Percentiles rank a stretch among this genome's conserved stretches.
Conservation (phyloP, 2,888 invertebrate species). For the Lamproptera curius region DNA sequence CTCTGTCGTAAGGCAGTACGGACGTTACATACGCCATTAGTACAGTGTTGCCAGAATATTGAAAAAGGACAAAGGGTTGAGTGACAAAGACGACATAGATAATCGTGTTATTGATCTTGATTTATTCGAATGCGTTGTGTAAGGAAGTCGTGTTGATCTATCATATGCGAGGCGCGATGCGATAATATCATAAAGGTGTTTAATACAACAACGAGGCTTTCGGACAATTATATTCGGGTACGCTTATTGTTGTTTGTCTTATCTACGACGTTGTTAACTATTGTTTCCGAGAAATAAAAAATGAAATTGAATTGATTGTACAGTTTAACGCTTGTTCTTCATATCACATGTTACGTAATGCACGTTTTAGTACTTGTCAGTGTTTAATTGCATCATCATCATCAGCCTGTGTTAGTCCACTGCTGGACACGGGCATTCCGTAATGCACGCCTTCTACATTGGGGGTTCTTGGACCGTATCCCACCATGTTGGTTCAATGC, state of each 20-base stretch:
- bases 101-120: conserved; percentile 54
- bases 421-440: too few species aligned
- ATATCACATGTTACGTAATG: too few species aligned
- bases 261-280: too few species aligned
- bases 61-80: conserved; percentile 47
- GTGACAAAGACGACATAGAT: conserved; percentile 55
- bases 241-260: conserved; percentile 26
- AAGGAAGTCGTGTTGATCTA: conserved; percentile 50
- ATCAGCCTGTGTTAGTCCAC: too few species aligned
- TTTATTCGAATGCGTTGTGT: conserved; percentile 53
- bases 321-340: too few species aligned
- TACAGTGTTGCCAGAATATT: conserved; percentile 42
- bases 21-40: conserved; percentile 44
- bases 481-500: too few species aligned
- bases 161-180: conserved; percentile 39
- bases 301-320: too few species aligned
- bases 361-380: too few species aligned
- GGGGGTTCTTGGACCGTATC: too few species aligned
- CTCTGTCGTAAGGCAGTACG: conserved; percentile 47
- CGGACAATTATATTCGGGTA: conserved; percentile 6
- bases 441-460: too few species aligned
- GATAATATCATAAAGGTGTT: conserved; percentile 48
- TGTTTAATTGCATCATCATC: too few species aligned
- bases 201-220: conserved; percentile 29
- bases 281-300: too few species aligned